These are phyloP conservation scores for Germaria angustata DNA, from an alignment of 2,888 invertebrate species.

Conservation along the genomic window DNA sequence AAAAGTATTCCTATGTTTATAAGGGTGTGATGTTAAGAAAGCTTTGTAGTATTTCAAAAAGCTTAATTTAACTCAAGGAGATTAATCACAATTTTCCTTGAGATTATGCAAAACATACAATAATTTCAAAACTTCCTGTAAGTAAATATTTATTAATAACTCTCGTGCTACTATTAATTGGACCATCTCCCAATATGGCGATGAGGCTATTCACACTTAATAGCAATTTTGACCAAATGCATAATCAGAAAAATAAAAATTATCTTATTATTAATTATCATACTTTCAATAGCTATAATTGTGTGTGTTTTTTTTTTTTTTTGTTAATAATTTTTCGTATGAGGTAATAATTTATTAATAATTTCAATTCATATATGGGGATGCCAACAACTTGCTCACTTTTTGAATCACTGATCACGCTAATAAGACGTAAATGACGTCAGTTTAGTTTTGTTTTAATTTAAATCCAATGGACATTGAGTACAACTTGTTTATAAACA, in stretches of 20 bases:
- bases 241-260: background rate
- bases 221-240: constrained; percentile 25
- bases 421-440: constrained; percentile 28
- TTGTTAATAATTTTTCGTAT: constrained; percentile 20
- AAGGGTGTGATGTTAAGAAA: too few species aligned
- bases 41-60: too few species aligned
- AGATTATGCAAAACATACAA: background rate
- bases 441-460: background rate
- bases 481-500: constrained; percentile 2
- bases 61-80: too few species aligned
- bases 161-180: background rate
- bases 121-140: background rate
- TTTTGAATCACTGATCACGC: constrained; percentile 48
- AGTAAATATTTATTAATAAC: background rate
- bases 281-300: background rate
- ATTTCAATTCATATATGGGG: constrained; percentile 33
- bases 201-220: constrained; percentile 17
- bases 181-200: background rate
- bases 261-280: background rate
- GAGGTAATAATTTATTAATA: constrained; percentile 64
- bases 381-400: constrained; percentile 38
- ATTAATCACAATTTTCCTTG: background rate
- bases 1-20: too few species aligned
- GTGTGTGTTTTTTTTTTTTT: background rate
- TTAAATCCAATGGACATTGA: background rate